These are phyloP conservation scores for Mimumesa dahlbomi DNA, from an alignment of 2,888 invertebrate genomes.

Conservation along the genomic window DNA sequence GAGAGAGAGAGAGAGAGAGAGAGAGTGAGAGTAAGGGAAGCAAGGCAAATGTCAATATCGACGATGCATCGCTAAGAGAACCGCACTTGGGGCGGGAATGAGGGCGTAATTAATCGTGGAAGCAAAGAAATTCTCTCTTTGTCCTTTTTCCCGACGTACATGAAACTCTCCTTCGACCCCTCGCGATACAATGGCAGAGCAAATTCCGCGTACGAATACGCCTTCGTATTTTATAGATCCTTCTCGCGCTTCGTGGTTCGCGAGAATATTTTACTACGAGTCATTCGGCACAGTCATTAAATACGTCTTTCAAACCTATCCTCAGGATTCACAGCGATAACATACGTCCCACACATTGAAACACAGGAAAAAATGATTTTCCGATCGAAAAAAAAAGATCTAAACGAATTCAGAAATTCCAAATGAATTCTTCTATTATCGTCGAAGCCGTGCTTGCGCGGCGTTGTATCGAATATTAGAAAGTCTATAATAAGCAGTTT, in stretches of 20 bases:
- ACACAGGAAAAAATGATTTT: too few species aligned
- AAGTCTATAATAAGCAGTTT: background rate
- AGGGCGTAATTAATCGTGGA: constrained; percentile 78
- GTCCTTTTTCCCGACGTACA: constrained; percentile 27
- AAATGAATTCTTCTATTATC: too few species aligned
- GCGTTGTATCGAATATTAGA: too few species aligned
- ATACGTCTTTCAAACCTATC: too few species aligned
- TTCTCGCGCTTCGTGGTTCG: background rate
- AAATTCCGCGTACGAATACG: constrained; percentile 10
- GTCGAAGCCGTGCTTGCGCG: too few species aligned
- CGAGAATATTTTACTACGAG: too few species aligned
- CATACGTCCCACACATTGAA: too few species aligned
- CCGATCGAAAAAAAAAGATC: too few species aligned
- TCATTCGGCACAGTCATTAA: too few species aligned
- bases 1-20: constrained; percentile 12
- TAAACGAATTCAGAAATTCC: too few species aligned
- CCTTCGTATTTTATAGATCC: background rate
- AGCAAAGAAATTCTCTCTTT: constrained; percentile 68
- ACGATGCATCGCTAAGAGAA: constrained; percentile 68
- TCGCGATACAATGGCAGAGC: constrained; percentile 12
- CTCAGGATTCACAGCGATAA: too few species aligned
- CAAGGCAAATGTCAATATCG: constrained; percentile 79
- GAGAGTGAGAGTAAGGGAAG: constrained; percentile 54
- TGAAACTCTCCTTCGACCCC: constrained; percentile 15
- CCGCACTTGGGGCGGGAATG: constrained; percentile 75